Percentiles rank a stretch among this genome's conserved stretches.
Evolutionary conservation across 1,140 invertebrate genomes (phyloP).

Genomic region (Cydia amplana): DNA sequence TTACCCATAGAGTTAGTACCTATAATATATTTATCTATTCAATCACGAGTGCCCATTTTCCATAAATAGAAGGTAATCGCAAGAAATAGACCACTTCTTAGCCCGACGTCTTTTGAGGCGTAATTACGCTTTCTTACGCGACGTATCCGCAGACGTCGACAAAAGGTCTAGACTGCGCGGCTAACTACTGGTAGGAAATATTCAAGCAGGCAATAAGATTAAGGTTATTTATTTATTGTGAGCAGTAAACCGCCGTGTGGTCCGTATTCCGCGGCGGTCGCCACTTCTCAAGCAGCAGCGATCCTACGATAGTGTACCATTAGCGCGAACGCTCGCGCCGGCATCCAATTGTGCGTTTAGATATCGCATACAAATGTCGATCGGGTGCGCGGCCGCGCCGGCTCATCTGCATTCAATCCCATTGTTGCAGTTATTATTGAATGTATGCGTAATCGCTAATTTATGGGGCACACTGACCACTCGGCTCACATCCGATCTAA

Average conservation of each 20-base stretch:
- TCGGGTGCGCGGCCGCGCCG: conserved; percentile 54
- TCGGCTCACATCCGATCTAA: conserved; percentile 50
- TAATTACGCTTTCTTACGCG: conserved; percentile 32
- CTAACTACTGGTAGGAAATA: conserved; percentile 27
- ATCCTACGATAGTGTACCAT: conserved; percentile 76
- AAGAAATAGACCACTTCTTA: conserved; percentile 30
- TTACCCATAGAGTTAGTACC: conserved; percentile 9
- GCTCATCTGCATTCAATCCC: conserved; percentile 78
- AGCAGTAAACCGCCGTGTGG: conserved; percentile 61
- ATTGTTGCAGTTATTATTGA: conserved; percentile 77
- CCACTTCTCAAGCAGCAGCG: conserved; percentile 65
- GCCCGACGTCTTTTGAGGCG: conserved; percentile 14
- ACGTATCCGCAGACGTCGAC: conserved; percentile 19
- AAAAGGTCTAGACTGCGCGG: conserved; percentile 32
- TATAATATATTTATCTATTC: conserved; percentile 25
- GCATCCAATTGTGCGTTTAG: conserved; percentile 77
- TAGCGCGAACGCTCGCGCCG: conserved; percentile 76
- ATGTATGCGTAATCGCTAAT: conserved; percentile 72
- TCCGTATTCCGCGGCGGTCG: conserved; percentile 66
- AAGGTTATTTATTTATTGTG: conserved; percentile 67
- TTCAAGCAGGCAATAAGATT: conserved; percentile 31
- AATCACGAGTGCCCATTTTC: conserved; percentile 25
- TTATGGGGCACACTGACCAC: conserved; percentile 60
- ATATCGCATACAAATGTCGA: conserved; percentile 79
- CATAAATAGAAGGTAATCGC: conserved; percentile 28